A percentile compares a stretch with the other conserved stretches of the same genome.
These are phyloP conservation scores for Lutjanus campechanus DNA, from an alignment of 2,797 vertebrate genomes.

Conservation along the genomic window DNA sequence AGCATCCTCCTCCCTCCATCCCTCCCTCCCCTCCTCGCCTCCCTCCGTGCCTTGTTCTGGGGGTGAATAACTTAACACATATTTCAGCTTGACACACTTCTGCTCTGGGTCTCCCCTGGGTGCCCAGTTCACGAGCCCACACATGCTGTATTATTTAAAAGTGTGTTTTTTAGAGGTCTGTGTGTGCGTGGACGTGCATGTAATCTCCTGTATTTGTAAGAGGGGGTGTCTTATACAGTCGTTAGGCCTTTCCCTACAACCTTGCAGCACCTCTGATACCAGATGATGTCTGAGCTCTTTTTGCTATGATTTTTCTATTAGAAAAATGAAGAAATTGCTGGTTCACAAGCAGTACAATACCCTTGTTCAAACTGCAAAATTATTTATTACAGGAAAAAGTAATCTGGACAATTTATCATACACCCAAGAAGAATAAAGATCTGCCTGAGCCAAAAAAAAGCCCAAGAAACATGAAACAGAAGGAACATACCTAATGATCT, in stretches of 20 bases:
- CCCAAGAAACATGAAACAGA: conserved; percentile 21
- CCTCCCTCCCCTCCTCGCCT: conserved; percentile 7
- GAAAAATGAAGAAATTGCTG: conserved; percentile 3
- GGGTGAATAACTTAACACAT: conserved; percentile 84
- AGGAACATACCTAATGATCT: conserved; percentile 38
- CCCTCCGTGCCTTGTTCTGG: conserved; percentile 51
- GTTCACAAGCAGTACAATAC: conserved; percentile 19
- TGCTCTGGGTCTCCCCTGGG: conserved; percentile 75
- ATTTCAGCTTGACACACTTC: conserved; percentile 84
- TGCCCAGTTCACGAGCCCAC: conserved; percentile 72
- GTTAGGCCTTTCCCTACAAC: conserved; percentile 44
- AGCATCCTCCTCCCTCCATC: conserved; percentile 52
- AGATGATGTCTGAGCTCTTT: conserved; percentile 29
- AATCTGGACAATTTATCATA: conserved; percentile 41
- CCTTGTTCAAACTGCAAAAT: conserved; percentile 28
- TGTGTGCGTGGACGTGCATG: conserved; percentile 46
- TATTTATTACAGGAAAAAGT: conserved; percentile 44
- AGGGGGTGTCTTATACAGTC: conserved; percentile 42
- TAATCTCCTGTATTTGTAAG: conserved; percentile 47
- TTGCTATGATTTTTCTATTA: conserved; percentile 23
- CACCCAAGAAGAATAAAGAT: conserved; percentile 24
- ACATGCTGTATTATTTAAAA: conserved; percentile 83
- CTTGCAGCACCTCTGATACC: conserved; percentile 44
- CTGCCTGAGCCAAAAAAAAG: conserved; percentile 13
- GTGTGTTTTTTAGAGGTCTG: conserved; percentile 52